Base-by-base conservation (phyloP, 2,797 vertebrate species). In the Crenichthys baileyi region DNA sequence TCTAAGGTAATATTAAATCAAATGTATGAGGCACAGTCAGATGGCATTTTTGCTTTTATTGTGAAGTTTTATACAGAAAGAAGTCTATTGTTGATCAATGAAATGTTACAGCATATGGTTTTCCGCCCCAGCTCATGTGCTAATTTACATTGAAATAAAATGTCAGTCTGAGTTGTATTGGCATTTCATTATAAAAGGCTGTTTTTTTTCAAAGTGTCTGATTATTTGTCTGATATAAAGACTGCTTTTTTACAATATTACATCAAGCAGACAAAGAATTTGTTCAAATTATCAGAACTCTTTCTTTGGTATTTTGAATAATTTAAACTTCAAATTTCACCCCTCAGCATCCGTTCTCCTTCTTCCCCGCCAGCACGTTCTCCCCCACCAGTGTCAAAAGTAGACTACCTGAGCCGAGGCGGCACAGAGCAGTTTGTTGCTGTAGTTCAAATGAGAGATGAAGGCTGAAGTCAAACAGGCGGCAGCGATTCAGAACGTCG, bases 401-500 rank as follows among this genome's bases (percentile, higher is more conserved):
- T 90, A 93, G 91, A 89, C 85, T 92, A 89, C 77, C 84, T 46
- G 82, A 91, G 80, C 73, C 8, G 78, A 79, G 83, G 58, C 78
- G 74, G 84, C 84, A 70, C 85, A 46, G 79, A 88, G 77, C 86
- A 84, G 85, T 90, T 84, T 90, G 82, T 79, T 61, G 73, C 75
- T 81, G 82, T 65, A 74, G 83, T 74, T 89, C 78, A 87, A 90
- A 91, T 78, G 85, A 85, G 78, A 91, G 83, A 87, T 89, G 89
- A 91, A 92, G 88, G 87, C 72, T 89, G 87, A 88, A 93, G 91
- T 90, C 87, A 91, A 87, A 88, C 88, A 84, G 85, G 83, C 83
- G 73, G 80, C 11, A 79, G 80, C 71, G 77, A 89, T 77, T 86
- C 87, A 73, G 70, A 75, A 86, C 88, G 4, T 70, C 81, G 11